Base-by-base conservation (phyloP, 2,888 invertebrate species). In the Cephus spinipes region DNA sequence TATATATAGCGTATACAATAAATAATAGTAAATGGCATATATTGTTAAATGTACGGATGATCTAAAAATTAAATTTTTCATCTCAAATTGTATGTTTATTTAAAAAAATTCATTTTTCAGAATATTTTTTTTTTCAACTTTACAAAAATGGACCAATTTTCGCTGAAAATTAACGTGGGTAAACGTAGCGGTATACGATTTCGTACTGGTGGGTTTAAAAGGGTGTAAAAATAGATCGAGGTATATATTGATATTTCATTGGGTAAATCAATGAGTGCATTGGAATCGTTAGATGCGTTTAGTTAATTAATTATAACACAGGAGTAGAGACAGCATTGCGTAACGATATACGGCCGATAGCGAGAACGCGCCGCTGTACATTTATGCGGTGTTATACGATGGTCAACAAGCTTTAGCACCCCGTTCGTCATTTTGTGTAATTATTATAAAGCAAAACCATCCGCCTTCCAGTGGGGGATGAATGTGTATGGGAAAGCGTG, bases 401-500 rank as follows among this genome's bases (percentile, higher is more conserved):
- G 83, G 80, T 81, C 82, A 80, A 79, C 83, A 79, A 80, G 81
- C 83, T 83, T 83, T 82, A 81, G 79, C 79, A 78, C 80, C 80
- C 80, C 77, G 80, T 80, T 76, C 81, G 83, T 84, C 81, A 83
- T 86, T 82, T 79, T 74, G 81, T 81, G 81, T 81, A 84, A 85
- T 85, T 82, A 83, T 84, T 82, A 79, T 82, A 77, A 83, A 85
- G 84, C 79, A 81, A 83, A 86, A 83, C 79, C 81, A 76, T 79
- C 74, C 75, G 69, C 73, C 79, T 80, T 68, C 35, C 76, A 71
- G 69, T 35, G 68, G 32, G 32, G 30, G 30, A 76, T 15, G 32
- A 11, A n/a, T 76, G 68, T 76, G 35, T 34, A 23, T 12, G 74
- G 15, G 73, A 75, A 12, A 77, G 75, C 73, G 76, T 68, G 68